phyloP scores from a whole-genome alignment of 2,797 vertebrate genomes.

The Oryzias sinensis region DNA sequence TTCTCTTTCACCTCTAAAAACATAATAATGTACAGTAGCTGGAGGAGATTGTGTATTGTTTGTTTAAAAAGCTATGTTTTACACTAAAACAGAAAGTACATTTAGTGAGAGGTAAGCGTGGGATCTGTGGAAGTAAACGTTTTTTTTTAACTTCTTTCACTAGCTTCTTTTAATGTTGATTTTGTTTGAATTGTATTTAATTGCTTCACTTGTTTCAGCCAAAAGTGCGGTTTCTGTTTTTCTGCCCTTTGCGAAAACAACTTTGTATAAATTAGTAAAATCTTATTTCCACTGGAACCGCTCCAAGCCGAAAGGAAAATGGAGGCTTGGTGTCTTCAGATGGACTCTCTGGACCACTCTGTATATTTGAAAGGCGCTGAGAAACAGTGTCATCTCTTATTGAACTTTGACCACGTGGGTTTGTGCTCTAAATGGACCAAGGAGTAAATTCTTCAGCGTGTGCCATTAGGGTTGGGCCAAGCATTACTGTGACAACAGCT shows the following conservation, averaged over 20 bases:
- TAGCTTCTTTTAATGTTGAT: conserved; percentile 54
- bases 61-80: conserved; percentile 90
- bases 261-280: conserved; percentile 69
- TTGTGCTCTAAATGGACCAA: conserved; percentile 4
- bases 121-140: conserved; percentile 78
- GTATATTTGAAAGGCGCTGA: conserved; percentile 54
- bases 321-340: conserved; percentile 29
- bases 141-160: conserved; percentile 66
- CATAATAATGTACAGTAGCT: conserved; percentile 79
- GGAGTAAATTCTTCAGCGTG: conserved; percentile 9
- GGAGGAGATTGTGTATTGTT: conserved; percentile 84
- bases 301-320: conserved; percentile 42
- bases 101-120: conserved; percentile 77
- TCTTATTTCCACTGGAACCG: conserved; percentile 51
- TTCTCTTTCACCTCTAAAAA: conserved; percentile 66
- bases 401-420: conserved; percentile 32
- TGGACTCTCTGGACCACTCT: conserved; percentile 47
- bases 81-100: conserved; percentile 80
- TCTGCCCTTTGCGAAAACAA: conserved; percentile 47
- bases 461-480: conserved; percentile 19
- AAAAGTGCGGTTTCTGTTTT: conserved; percentile 49
- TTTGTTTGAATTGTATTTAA: conserved; percentile 65
- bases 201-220: conserved; percentile 62
- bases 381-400: conserved; percentile 23
- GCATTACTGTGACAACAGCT: conserved; percentile 18